Evolutionary conservation across 2,888 invertebrate species (phyloP), one percentile per base, ranked within the genome.

Genomic region (Pristionchus mayeri): DNA sequence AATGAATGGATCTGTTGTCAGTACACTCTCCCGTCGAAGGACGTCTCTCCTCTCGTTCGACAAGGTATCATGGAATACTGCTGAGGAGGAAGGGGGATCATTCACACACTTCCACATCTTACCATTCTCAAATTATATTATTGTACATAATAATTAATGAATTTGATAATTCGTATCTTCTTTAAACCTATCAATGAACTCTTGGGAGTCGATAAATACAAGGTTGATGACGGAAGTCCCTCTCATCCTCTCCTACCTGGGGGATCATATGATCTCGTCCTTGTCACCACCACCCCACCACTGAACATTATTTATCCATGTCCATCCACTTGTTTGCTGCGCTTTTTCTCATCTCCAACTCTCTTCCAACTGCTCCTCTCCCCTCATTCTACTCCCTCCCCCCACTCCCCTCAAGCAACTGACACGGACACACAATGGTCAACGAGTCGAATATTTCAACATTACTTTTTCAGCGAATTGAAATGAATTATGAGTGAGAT

Each of bases 1-100:
- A n/a, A n/a, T n/a, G n/a, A n/a, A n/a, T n/a, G n/a, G n/a, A 44
- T 44, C 7, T 44, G 7, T 44, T 44, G 13, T 44, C 87, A 90
- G 89, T 91, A 92, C 86, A 90, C 85, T 18, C 86, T 92, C 21
- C 90, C 89, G 7, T 87, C 89, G 3, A 87, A 88, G 54, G 91
- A 92, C 84, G 90, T 90, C 85, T 92, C 91, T 81, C 88, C 88
- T 86, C 88, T 92, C 34, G 89, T 92, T 67, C 87, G 90, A 71
- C 90, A 91, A 80, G 91, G 91, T 24, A 85, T 92, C 34, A 85
- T 91, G 30, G 89, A 90, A 83, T 85, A 88, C 71, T 87, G 86
- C 40, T 86, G 71, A 87, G 40, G 60, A 54, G 50, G 79, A 34
- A 34, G 9, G 3, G 37, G 18, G 16, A 21, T 27, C 9, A 37